Base-by-base conservation (phyloP, 2,888 invertebrate genomes). In the Blera fallax region DNA sequence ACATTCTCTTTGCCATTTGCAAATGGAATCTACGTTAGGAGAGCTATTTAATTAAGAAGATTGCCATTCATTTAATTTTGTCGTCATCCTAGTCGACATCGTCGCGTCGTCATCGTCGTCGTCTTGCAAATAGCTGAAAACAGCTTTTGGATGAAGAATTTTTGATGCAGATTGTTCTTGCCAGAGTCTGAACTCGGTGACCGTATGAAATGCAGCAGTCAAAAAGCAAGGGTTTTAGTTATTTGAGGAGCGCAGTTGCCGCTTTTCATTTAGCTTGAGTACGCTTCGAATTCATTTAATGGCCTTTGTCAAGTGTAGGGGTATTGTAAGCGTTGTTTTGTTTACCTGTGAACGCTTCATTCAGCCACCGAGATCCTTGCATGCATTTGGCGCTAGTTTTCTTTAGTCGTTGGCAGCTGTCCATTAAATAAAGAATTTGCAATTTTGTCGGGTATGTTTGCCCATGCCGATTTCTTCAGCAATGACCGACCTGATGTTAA, bases 391-490 rank as follows among this genome's bases (percentile, higher is more conserved):
- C 8, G 97, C 96, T 58, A 97, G 93, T 87, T 94, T 93, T 29
- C 96, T 93, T 98, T 98, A 98, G 87, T 94, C 95, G 29, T 91
- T 10, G 98, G 98, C 89, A 98, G 93, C 88, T 95, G 95, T 3
- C 98, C 98, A 92, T 98, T 98, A 93, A 95, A 98, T 88, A 98
- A 93, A 18, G 96, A 95, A 90, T 94, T 94, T 0, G 97, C 95
- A 34, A 98, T 95, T 91, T 96, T 96, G 92, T 98, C 98, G 87
- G 98, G 92, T 50, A 95, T 93, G 21, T 94, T 77, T 94, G 91
- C 98, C 97, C 97, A 98, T 97, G 65, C 97, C 97, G 88, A 98
- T 97, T 93, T 98, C 97, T 43, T 98, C 98, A 6, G 96, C 96
- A 78, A 98, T 93, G 0, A 98, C 98, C 94, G 0, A 98, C 98